Evolutionary conservation across 2,797 vertebrate species (phyloP).

Genomic region (Epinephelus awoara): DNA sequence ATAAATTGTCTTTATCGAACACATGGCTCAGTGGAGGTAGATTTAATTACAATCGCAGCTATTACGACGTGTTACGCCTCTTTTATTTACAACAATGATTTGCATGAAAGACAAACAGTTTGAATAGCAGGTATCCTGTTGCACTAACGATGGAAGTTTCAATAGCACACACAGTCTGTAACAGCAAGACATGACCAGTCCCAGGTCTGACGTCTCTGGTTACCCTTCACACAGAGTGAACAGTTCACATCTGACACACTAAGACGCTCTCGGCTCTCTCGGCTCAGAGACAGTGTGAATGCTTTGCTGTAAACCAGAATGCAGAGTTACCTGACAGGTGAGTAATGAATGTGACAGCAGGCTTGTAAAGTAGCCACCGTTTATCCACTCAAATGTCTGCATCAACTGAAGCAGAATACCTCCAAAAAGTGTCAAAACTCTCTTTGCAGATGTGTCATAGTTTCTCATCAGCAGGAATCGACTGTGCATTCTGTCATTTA

Average conservation of each 20-base stretch:
- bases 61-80: neutral
- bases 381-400: slow-evolving; percentile 11
- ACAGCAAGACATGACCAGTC: slow-evolving; percentile 8
- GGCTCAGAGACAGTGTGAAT: slow-evolving; percentile 14
- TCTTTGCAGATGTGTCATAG: neutral
- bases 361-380: slow-evolving; percentile 10
- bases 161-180: neutral
- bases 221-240: slow-evolving; percentile 23
- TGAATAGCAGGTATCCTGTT: slow-evolving; percentile 54
- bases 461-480: slow-evolving; percentile 5
- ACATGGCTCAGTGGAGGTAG: neutral
- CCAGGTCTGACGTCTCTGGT: slow-evolving; percentile 45
- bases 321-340: neutral
- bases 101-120: slow-evolving; percentile 23
- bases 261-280: slow-evolving; percentile 8
- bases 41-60: slow-evolving; percentile 1
- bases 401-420: slow-evolving; percentile 1
- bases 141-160: slow-evolving; percentile 21
- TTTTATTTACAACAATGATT: slow-evolving; percentile 30
- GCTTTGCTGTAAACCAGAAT: slow-evolving; percentile 23
- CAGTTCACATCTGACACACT: slow-evolving; percentile 25
- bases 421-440: neutral
- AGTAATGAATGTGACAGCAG: slow-evolving; percentile 18
- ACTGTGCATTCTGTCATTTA: slow-evolving; percentile 4
- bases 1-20: neutral